Percentiles rank a stretch among this genome's conserved stretches.
Evolutionary conservation across 2,888 invertebrate species (phyloP).

Genomic region (Coecobrya sp.): DNA sequence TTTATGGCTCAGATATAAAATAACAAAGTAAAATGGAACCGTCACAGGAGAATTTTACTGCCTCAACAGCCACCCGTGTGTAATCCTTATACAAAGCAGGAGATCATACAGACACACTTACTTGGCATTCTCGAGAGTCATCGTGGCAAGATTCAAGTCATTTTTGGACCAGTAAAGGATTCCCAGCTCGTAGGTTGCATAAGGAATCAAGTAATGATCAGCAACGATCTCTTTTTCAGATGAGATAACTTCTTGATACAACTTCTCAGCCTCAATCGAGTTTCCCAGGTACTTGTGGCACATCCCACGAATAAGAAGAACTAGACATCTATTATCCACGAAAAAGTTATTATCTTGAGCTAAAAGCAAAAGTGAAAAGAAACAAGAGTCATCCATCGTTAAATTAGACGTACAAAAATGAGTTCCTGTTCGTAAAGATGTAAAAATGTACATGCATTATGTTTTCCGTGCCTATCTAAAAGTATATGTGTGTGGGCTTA

Average conservation of each 20-base stretch:
- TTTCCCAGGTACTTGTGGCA: constrained; percentile 94
- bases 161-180: constrained; percentile 92
- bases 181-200: constrained; percentile 95
- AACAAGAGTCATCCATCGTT: constrained; percentile 46
- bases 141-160: constrained; percentile 91
- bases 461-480: not conserved
- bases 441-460: not conserved
- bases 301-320: constrained; percentile 94
- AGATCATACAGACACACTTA: constrained; percentile 88
- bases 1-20: constrained; percentile 49
- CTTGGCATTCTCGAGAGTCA: constrained; percentile 94
- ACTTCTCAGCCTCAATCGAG: constrained; percentile 93
- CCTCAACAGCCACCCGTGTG: not conserved
- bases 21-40: constrained; percentile 19
- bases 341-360: constrained; percentile 87
- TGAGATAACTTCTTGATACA: constrained; percentile 90
- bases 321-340: constrained; percentile 92
- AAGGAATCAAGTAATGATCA: constrained; percentile 95
- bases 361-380: constrained; percentile 44
- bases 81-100: not conserved
- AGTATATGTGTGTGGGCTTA: not conserved
- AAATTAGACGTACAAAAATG: constrained; percentile 61
- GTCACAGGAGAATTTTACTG: not conserved
- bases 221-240: constrained; percentile 93
- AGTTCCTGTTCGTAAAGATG: constrained; percentile 21